Evolutionary conservation across 2,113 vertebrate species (phyloP).

Genomic region (Hyaena hyaena): DNA sequence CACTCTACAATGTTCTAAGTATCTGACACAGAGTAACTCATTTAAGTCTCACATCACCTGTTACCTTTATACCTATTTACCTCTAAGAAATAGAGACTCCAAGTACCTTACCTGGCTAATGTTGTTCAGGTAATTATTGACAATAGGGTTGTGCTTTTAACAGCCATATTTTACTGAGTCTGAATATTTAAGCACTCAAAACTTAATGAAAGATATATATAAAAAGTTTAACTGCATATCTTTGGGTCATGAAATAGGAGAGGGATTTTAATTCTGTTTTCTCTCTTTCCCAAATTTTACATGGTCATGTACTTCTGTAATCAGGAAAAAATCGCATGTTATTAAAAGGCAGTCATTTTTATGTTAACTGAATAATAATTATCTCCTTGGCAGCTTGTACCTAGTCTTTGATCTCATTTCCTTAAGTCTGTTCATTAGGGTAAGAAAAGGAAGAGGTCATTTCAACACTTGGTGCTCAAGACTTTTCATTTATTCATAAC

Average conservation of each 20-base stretch:
- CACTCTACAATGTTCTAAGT: background rate
- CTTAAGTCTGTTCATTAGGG: background rate
- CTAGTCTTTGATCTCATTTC: background rate
- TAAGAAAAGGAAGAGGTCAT: background rate
- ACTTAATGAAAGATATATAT: constrained; percentile 20
- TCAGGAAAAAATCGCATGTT: background rate
- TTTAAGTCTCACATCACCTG: background rate
- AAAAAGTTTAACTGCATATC: constrained; percentile 1
- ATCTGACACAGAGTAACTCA: background rate
- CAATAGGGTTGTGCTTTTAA: constrained; percentile 19
- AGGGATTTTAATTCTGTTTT: background rate
- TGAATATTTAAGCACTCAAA: constrained; percentile 18
- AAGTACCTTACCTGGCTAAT: background rate
- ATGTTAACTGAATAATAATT: background rate
- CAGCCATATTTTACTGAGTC: background rate
- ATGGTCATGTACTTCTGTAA: background rate
- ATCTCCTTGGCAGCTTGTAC: background rate
- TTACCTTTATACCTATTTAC: background rate
- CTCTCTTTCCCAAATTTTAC: constrained; percentile 29
- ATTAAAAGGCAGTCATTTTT: background rate
- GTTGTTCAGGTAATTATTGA: background rate
- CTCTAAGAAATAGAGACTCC: background rate
- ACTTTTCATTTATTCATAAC: constrained; percentile 16
- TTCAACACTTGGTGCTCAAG: background rate
- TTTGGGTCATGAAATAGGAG: background rate